Evolutionary conservation across 2,888 invertebrate genomes (phyloP).

Genomic region (Xanthia togata): DNA sequence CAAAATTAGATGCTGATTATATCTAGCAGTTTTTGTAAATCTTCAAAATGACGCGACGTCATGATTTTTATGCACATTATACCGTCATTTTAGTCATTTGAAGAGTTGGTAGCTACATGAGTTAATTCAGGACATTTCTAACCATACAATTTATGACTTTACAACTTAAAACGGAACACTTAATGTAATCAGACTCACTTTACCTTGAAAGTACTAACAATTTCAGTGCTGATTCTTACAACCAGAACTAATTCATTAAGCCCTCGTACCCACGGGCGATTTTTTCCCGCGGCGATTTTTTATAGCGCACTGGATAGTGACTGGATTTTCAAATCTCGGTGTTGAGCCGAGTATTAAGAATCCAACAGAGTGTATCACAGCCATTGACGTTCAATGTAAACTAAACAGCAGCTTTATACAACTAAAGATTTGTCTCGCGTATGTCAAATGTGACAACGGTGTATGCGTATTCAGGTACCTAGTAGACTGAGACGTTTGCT

Average conservation of each 20-base stretch:
- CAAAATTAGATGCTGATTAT: background rate
- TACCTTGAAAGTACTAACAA: slow-evolving; percentile 15
- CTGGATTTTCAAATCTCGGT: background rate
- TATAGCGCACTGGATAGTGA: too few relatives aligned
- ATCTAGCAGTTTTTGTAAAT: background rate
- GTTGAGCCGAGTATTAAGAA: background rate
- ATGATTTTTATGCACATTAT: background rate
- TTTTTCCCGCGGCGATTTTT: background rate
- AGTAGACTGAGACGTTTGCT: too few relatives aligned
- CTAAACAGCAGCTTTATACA: too few relatives aligned
- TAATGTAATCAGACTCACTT: slow-evolving; percentile 24
- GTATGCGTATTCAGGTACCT: too few relatives aligned
- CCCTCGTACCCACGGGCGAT: background rate
- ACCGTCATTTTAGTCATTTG: background rate
- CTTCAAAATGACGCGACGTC: background rate
- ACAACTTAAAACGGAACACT: slow-evolving; percentile 34
- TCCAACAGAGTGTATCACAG: background rate
- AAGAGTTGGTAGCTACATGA: background rate
- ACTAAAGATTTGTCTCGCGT: too few relatives aligned
- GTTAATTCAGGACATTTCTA: slow-evolving; percentile 31
- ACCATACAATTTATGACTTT: slow-evolving; percentile 7
- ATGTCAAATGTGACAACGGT: too few relatives aligned
- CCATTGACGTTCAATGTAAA: too few relatives aligned
- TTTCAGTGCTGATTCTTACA: slow-evolving; percentile 3
- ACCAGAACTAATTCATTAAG: background rate